These are phyloP conservation scores for Sterrhoptilus dennistouni DNA, from an alignment of 2,113 vertebrate species.

Conservation along the genomic window DNA sequence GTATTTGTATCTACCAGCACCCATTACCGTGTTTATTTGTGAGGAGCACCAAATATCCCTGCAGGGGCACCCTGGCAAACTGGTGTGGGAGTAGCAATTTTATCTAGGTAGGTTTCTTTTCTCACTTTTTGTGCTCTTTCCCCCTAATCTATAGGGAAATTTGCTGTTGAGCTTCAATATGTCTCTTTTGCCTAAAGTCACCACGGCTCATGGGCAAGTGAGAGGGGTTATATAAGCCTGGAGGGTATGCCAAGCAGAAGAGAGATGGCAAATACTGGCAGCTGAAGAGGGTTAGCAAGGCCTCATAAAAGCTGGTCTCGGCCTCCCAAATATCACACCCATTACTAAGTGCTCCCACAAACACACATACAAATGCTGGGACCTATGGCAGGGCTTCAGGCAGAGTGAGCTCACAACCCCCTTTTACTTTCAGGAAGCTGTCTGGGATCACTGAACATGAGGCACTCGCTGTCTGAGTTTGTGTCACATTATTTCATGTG, in stretches of 20 bases:
- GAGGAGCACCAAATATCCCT: background rate
- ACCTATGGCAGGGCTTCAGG: background rate
- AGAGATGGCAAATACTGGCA: background rate
- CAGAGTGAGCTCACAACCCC: background rate
- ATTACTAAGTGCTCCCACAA: background rate
- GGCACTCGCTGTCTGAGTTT: background rate
- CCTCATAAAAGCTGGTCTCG: background rate
- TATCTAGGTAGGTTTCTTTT: background rate
- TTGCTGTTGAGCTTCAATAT: background rate
- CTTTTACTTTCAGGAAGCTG: background rate
- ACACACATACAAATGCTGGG: background rate
- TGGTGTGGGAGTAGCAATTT: background rate
- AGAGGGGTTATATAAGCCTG: background rate
- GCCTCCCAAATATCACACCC: background rate
- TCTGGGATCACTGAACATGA: accelerated
- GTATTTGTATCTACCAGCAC: background rate
- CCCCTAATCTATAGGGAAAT: background rate
- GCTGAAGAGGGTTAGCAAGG: background rate
- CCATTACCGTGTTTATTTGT: background rate
- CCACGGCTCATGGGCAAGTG: background rate
- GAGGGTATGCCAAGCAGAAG: background rate
- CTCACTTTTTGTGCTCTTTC: background rate
- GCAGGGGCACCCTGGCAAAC: background rate
- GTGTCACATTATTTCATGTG: background rate
- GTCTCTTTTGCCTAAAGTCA: background rate